Evolutionary conservation across 2,113 vertebrate genomes (phyloP), one percentile per base, ranked within the genome.

Genomic region (Odocoileus hemionus): DNA sequence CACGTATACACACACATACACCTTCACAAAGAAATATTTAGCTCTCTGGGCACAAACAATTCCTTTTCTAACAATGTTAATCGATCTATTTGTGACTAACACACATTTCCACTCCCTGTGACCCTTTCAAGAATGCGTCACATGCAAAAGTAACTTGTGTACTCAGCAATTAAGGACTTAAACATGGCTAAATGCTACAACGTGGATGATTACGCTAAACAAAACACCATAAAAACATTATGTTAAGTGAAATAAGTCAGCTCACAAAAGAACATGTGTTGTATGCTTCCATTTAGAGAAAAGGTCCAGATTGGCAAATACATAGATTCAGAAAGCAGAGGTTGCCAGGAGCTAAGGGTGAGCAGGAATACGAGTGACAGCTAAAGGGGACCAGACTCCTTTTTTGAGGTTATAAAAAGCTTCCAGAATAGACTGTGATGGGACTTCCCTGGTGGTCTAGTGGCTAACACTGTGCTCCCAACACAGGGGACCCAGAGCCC

Each of bases 351-450:
- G 15, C 74, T 60, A 6, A 26, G 19, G 39, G 15, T 36, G 19
- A 74, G 47, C 30, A 50, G 25, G 28, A 54, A 39, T 7, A 64
- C 0, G 1, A 58, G 47, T 2, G 5, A 33, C 2, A 7, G 10
- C n/a, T 67, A n/a, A 83, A 28, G 12, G 30, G 8, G 0, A 9
- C 9, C 25, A n/a, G 61, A 10, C 52, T 58, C 54, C 55, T 79
- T 76, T 82, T 55, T 0, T 0, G 12, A 61, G 15, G 39, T 12
- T 17, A 70, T 43, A 21, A 45, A 83, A 93, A 61, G 8, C 4
- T 70, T 86, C 60, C 79, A 23, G 54, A 43, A 43, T 7, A n/a
- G 47, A 89, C 28, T 61, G 21, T 26, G 23, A 26, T 76, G 39
- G 70, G 21, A 25, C 70, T 26, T 43, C 70, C 70, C 39, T 76